Evolutionary conservation across 2,888 invertebrate genomes (phyloP).

Genomic region (Papilio protenor): DNA sequence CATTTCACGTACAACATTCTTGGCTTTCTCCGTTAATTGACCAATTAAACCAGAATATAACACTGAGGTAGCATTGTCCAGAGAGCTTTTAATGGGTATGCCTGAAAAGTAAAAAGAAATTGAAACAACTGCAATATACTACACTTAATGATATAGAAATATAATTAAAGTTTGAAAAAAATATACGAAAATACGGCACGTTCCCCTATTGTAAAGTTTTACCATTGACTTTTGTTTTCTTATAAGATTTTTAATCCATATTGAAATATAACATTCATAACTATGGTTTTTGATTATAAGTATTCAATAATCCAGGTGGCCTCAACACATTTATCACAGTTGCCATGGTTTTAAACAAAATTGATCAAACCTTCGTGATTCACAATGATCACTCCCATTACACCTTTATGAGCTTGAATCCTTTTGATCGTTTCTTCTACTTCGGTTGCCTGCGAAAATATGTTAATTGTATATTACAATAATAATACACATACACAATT

Average conservation of each 20-base stretch:
- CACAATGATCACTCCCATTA: slow-evolving; percentile 97
- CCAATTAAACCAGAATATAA: slow-evolving; percentile 97
- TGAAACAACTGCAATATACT: background rate
- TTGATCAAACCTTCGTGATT: slow-evolving; percentile 95
- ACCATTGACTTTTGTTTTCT: background rate
- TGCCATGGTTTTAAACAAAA: slow-evolving; percentile 58
- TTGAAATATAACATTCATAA: background rate
- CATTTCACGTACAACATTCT: slow-evolving; percentile 96
- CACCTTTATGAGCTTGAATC: slow-evolving; percentile 98
- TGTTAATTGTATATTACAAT: slow-evolving; percentile 12
- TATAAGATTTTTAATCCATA: background rate
- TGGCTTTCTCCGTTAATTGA: slow-evolving; percentile 96
- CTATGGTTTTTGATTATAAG: slow-evolving; percentile 12
- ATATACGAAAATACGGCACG: no score
- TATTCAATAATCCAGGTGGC: background rate
- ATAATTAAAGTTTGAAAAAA: no score
- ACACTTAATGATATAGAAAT: background rate
- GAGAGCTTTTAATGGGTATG: slow-evolving; percentile 94
- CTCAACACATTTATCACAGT: slow-evolving; percentile 27
- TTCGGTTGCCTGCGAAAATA: slow-evolving; percentile 87
- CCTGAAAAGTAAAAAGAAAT: slow-evolving; percentile 76
- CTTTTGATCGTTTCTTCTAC: slow-evolving; percentile 99
- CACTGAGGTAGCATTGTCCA: slow-evolving; percentile 98
- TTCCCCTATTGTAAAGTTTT: background rate
- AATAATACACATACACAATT: slow-evolving; percentile 4